Conservation (phyloP, 2,797 vertebrate species). For the Chiroxiphia lanceolata region DNA sequence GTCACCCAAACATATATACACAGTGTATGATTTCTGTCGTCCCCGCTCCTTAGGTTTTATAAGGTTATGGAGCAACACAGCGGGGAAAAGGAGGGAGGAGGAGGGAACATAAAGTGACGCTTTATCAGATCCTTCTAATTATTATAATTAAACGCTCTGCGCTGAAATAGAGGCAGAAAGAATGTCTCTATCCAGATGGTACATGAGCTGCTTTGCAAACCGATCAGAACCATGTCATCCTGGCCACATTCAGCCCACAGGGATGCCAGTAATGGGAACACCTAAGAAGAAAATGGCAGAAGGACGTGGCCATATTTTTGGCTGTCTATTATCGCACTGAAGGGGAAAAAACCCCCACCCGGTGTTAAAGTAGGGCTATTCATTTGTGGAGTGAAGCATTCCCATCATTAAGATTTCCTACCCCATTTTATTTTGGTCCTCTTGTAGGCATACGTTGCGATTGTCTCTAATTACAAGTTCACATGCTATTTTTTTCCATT, state of each 20-base stretch:
- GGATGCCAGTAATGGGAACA: conserved; percentile 1
- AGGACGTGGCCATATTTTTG: background rate
- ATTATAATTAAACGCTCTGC: conserved; percentile 39
- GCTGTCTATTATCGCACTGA: background rate
- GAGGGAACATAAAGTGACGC: background rate
- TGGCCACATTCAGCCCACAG: background rate
- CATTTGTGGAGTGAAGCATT: background rate
- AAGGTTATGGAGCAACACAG: background rate
- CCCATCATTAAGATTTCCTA: conserved; percentile 9
- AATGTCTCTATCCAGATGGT: background rate
- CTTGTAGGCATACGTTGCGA: background rate
- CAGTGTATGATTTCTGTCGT: background rate
- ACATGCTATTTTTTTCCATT: conserved; percentile 13
- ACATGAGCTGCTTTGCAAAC: background rate
- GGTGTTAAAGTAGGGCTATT: background rate
- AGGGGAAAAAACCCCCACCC: background rate
- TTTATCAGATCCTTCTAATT: conserved; percentile 39
- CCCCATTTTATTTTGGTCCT: background rate
- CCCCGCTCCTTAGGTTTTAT: background rate
- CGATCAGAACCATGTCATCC: background rate
- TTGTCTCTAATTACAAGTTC: conserved; percentile 27
- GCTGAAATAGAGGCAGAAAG: background rate
- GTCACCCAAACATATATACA: conserved; percentile 20
- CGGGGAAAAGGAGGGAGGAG: background rate
- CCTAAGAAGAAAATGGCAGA: conserved; percentile 46